phyloP scores from a whole-genome alignment of 2,888 invertebrate species.

The Brachylomia viminalis region DNA sequence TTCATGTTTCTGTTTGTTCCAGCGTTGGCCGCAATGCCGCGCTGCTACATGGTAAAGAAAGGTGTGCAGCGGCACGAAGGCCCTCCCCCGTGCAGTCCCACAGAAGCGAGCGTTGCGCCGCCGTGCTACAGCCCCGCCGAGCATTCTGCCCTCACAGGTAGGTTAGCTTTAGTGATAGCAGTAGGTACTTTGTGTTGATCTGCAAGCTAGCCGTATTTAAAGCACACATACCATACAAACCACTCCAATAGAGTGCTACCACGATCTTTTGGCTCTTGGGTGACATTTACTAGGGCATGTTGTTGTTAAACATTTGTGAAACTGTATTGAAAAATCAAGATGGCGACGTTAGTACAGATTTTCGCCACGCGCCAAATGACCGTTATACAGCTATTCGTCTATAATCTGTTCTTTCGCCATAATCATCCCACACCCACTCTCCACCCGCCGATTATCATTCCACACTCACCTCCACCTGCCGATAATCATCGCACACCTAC shows the following conservation, averaged over 20 bases:
- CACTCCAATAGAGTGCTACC: not conserved
- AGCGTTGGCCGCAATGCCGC: slow-evolving; percentile 92
- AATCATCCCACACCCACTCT: too few species aligned
- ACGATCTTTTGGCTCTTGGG: not conserved
- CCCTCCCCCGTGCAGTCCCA: slow-evolving; percentile 88
- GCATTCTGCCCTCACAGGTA: slow-evolving; percentile 78
- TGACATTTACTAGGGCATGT: not conserved
- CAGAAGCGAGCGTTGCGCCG: slow-evolving; percentile 91
- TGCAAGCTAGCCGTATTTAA: not conserved
- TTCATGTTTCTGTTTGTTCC: slow-evolving; percentile 30
- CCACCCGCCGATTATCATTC: too few species aligned
- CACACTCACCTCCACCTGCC: too few species aligned
- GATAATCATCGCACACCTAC: too few species aligned
- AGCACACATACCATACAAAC: not conserved
- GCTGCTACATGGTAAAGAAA: slow-evolving; percentile 94
- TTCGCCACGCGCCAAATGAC: not conserved
- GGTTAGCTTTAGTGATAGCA: not conserved
- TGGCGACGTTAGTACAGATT: not conserved
- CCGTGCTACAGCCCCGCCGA: slow-evolving; percentile 90
- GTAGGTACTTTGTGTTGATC: slow-evolving; percentile 5
- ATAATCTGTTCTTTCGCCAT: not conserved
- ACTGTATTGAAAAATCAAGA: not conserved
- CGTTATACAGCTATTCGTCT: too few species aligned
- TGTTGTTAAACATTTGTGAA: too few species aligned
- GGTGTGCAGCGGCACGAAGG: slow-evolving; percentile 89